Evolutionary conservation across 2,113 vertebrate species (phyloP), one percentile per base, ranked within the genome.

Genomic region (Dermatemys mawii): DNA sequence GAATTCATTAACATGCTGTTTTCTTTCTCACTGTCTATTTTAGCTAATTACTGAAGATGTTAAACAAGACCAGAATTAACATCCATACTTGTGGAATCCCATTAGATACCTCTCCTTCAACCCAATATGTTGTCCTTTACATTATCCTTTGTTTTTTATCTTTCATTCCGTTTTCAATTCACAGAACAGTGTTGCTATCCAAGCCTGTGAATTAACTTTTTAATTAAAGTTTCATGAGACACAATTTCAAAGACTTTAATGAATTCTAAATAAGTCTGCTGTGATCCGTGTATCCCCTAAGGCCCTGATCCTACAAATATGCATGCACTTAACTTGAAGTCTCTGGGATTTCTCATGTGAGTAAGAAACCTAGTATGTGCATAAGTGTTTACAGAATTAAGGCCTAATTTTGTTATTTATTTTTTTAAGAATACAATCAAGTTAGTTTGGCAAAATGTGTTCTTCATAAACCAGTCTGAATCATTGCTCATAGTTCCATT

Each of bases 1-100:
- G 93, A 96, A 94, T 84, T 97, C 88, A 87, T 97, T 96, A 94
- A 97, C 96, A 96, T 87, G 91, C 92, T 73, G 94, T 92, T 96
- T 95, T 86, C 92, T 92, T 76, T 76, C 24, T 46, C 41, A 70
- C 9, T 38, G 57, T n/a, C n/a, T 96, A 86, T 96, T 94, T 97
- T 83, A 90, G 78, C 78, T 89, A 95, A 84, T 94, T 89, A 78
- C 48, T 87, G 53, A 95, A 96, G 93, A 91, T 48, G 24, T 90
- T 93, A 90, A 96, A 90, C 70, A 91, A 95, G 93, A 95, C 80
- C 41, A 95, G 87, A 95, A 93, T 46, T 93, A 70, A 89, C 91
- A 19, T 85, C 13, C 79, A 9, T 49, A 55, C 2, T 0, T 16
- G 60, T 12, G 3, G 32, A 89, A 93, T 46, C 38, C 54, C 84